Conservation (phyloP, 2,888 invertebrate species). For the Phytoseiulus persimilis region DNA sequence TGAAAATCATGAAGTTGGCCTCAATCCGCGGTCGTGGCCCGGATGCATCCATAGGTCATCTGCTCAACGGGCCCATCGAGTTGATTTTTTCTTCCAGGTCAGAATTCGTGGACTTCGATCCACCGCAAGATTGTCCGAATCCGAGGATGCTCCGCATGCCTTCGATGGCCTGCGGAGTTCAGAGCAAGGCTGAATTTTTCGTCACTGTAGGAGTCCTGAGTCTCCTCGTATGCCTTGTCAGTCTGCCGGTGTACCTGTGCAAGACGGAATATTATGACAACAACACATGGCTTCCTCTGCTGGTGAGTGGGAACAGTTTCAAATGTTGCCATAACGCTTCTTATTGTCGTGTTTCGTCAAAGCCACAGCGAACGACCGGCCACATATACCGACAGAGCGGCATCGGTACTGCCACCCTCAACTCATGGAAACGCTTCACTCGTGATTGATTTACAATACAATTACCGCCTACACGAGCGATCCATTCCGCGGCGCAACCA, state of each 20-base stretch:
- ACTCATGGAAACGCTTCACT: not conserved
- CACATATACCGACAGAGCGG: not conserved
- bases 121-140: not conserved
- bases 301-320: not conserved
- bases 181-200: not conserved
- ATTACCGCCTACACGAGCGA: not conserved
- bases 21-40: too few relatives aligned
- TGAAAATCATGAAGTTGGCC: too few relatives aligned
- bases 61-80: not conserved
- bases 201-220: constrained; percentile 10
- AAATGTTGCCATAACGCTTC: not conserved
- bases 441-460: not conserved
- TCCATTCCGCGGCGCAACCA: not conserved
- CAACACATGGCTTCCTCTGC: not conserved
- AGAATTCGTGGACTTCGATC: not conserved
- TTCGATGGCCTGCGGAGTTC: not conserved
- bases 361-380: too few relatives aligned
- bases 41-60: too few relatives aligned
- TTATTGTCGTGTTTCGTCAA: not conserved
- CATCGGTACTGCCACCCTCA: too few relatives aligned
- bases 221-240: not conserved
- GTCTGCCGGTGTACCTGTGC: not conserved
- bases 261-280: not conserved
- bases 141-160: not conserved
- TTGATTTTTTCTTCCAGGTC: not conserved